These are phyloP conservation scores for Dinothrombium tinctorium DNA, from an alignment of 1,140 invertebrate species.

Conservation along the genomic window DNA sequence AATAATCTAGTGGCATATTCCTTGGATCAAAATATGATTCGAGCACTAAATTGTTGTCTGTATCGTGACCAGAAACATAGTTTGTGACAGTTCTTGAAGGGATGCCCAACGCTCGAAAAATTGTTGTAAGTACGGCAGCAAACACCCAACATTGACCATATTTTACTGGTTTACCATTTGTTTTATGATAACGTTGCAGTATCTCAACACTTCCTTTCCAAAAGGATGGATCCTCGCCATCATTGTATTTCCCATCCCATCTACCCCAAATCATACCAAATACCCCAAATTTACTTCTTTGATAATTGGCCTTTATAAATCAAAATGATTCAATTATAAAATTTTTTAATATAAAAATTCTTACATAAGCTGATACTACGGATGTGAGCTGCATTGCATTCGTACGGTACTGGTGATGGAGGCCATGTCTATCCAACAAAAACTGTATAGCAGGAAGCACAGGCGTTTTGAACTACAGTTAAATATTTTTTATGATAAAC, in stretches of 20 bases:
- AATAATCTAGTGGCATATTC: slow-evolving; percentile 22
- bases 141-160: slow-evolving; percentile 60
- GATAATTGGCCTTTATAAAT: too few relatives aligned
- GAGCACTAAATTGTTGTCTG: slow-evolving; percentile 41
- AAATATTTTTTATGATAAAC: too few relatives aligned
- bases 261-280: too few relatives aligned
- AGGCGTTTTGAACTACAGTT: slow-evolving; percentile 40
- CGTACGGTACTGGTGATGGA: slow-evolving; percentile 34
- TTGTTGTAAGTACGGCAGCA: slow-evolving; percentile 43
- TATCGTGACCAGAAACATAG: slow-evolving; percentile 47
- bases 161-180: slow-evolving; percentile 31
- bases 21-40: slow-evolving; percentile 38
- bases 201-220: slow-evolving; percentile 41
- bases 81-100: slow-evolving; percentile 42
- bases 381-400: slow-evolving; percentile 46
- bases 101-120: slow-evolving; percentile 44
- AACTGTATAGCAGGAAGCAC: slow-evolving; percentile 64
- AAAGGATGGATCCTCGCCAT: slow-evolving; percentile 35
- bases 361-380: too few relatives aligned
- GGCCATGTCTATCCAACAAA: slow-evolving; percentile 41
- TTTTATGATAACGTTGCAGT: slow-evolving; percentile 33
- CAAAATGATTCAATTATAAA: too few relatives aligned
- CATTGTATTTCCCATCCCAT: slow-evolving; percentile 44
- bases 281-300: too few relatives aligned
- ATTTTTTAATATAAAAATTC: too few relatives aligned